Evolutionary conservation across 2,888 invertebrate genomes (phyloP).

Genomic region (Pelosia muscerda): DNA sequence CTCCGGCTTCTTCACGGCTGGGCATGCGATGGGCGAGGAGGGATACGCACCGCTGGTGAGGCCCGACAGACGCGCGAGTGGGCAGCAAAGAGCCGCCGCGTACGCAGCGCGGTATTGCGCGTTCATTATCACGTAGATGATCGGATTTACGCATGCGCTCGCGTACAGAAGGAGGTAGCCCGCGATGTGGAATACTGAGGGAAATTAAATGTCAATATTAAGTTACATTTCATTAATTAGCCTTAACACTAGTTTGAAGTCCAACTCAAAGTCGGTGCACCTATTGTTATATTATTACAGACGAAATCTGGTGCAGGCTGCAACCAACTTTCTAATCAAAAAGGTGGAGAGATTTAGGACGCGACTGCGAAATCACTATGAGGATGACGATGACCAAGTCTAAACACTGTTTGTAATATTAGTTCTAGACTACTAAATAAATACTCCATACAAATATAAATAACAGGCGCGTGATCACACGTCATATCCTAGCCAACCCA

Average conservation of each 20-base stretch:
- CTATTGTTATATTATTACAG: neutral
- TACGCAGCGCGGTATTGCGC: constrained; percentile 97
- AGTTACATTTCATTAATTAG: neutral
- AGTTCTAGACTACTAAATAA: too few relatives aligned
- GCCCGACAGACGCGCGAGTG: constrained; percentile 85
- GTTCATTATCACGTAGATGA: constrained; percentile 98
- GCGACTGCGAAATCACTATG: too few relatives aligned
- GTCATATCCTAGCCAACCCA: too few relatives aligned
- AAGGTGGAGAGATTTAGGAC: too few relatives aligned
- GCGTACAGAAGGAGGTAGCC: constrained; percentile 95
- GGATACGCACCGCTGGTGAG: constrained; percentile 88
- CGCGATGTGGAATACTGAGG: constrained; percentile 90
- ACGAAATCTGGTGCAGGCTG: too few relatives aligned
- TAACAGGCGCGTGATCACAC: too few relatives aligned
- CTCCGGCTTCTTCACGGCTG: constrained; percentile 67
- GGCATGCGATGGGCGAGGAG: constrained; percentile 77
- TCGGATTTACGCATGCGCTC: constrained; percentile 96
- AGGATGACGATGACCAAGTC: too few relatives aligned
- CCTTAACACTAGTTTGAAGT: too few relatives aligned
- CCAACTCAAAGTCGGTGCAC: too few relatives aligned
- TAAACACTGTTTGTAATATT: too few relatives aligned
- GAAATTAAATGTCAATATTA: constrained; percentile 51
- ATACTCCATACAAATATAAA: too few relatives aligned
- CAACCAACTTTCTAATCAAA: too few relatives aligned
- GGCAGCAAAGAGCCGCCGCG: constrained; percentile 91